Percentiles rank a stretch among this genome's conserved stretches.
Conservation (phyloP, 2,113 vertebrate species). For the Spermophilus dauricus region DNA sequence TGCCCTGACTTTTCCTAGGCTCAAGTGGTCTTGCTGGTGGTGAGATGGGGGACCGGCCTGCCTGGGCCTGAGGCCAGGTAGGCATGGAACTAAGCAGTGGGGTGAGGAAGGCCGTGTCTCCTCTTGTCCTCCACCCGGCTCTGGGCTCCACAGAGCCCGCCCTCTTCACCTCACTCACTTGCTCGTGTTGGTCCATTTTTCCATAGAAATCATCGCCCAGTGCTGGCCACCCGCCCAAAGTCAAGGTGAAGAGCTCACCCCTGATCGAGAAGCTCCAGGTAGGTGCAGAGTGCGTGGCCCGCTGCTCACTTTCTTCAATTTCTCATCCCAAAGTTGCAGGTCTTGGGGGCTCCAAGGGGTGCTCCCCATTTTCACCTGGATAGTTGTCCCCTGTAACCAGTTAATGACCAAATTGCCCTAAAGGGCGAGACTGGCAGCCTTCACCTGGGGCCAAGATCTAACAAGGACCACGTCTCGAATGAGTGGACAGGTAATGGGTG, state of each 20-base stretch:
- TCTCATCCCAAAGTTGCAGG: not conserved
- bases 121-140: not conserved
- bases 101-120: not conserved
- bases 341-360: not conserved
- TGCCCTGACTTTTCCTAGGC: not conserved
- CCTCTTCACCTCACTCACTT: not conserved
- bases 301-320: no score
- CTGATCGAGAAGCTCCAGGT: slow-evolving; percentile 93
- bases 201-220: slow-evolving; percentile 87
- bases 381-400: not conserved
- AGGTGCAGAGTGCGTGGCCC: slow-evolving; percentile 40
- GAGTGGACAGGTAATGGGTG: accelerated
- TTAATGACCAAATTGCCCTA: not conserved
- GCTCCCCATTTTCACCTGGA: not conserved
- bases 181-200: slow-evolving; percentile 12
- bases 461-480: not conserved
- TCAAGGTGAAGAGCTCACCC: slow-evolving; percentile 91
- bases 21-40: not conserved
- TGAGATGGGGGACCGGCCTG: not conserved
- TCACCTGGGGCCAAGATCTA: not conserved
- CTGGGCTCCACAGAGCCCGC: not conserved
- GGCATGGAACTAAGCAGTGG: accelerated
- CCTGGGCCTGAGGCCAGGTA: not conserved
- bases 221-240: slow-evolving; percentile 83
- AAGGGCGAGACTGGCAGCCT: not conserved